Percentiles rank a stretch among this genome's conserved stretches.
These are phyloP conservation scores for Oxytorus armatus DNA, from an alignment of 2,888 invertebrate species.

Conservation along the genomic window DNA sequence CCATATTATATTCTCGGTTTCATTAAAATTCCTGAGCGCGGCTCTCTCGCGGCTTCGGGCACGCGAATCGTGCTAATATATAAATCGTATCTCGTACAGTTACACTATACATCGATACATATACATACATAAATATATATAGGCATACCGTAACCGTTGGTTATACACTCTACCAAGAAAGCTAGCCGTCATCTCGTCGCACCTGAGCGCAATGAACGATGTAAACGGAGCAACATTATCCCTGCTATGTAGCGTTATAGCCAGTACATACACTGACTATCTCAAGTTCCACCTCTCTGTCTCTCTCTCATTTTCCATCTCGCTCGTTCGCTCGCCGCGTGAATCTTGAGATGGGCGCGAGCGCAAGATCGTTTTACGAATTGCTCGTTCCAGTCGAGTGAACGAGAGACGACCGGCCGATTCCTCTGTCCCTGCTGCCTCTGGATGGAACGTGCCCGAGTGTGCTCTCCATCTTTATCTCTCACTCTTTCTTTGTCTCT, in stretches of 20 bases:
- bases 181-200: constrained; percentile 65
- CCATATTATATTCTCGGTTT: constrained; percentile 51
- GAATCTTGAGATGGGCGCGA: constrained; percentile 30
- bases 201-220: constrained; percentile 68
- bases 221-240: constrained; percentile 67
- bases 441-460: constrained; percentile 59
- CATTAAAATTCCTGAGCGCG: constrained; percentile 66
- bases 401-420: constrained; percentile 53
- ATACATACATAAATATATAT: constrained; percentile 30
- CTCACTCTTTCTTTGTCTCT: constrained; percentile 20
- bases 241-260: constrained; percentile 26
- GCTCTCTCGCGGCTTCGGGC: constrained; percentile 54
- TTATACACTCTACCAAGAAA: constrained; percentile 58
- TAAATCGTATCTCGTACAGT: constrained; percentile 59
- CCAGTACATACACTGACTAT: constrained; percentile 23
- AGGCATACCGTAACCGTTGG: constrained; percentile 7
- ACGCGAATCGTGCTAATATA: constrained; percentile 66
- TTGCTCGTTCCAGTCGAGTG: constrained; percentile 66
- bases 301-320: constrained; percentile 24
- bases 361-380: constrained; percentile 66
- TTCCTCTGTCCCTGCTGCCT: constrained; percentile 46
- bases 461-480: constrained; percentile 18
- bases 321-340: constrained; percentile 26
- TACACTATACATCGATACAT: constrained; percentile 17
- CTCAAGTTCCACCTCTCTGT: constrained; percentile 2